phyloP scores from a whole-genome alignment of 2,113 vertebrate species.

The Peromyscus californicus region DNA sequence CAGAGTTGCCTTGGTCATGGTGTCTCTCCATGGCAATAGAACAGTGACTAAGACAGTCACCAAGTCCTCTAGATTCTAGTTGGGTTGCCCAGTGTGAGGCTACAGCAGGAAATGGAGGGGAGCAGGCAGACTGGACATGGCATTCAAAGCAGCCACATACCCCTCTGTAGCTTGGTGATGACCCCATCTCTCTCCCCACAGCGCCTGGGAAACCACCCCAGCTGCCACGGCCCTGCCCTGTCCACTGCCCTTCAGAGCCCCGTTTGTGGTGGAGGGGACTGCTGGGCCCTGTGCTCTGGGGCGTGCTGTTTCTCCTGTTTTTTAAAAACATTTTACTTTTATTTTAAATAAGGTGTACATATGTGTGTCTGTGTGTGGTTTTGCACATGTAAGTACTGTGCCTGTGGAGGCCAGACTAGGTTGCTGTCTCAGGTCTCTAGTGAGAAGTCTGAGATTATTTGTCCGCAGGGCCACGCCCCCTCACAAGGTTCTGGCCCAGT shows the following conservation, averaged over 20 bases:
- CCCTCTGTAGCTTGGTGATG: neutral
- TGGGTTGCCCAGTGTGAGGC: neutral
- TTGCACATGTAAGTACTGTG: neutral
- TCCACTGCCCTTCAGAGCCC: neutral
- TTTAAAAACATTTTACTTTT: neutral
- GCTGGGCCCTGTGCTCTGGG: neutral
- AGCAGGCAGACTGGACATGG: too few relatives aligned
- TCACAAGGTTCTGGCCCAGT: neutral
- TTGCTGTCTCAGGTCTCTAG: neutral
- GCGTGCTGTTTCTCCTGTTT: neutral
- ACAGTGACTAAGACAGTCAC: neutral
- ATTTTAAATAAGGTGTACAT: neutral
- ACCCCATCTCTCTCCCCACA: neutral
- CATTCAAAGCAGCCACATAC: too few relatives aligned
- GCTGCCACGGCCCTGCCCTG: too few relatives aligned
- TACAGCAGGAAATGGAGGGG: too few relatives aligned
- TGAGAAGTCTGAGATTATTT: neutral
- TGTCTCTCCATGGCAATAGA: neutral
- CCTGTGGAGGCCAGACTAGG: neutral
- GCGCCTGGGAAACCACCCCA: neutral
- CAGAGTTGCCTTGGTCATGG: neutral
- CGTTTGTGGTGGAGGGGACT: neutral
- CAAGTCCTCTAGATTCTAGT: neutral
- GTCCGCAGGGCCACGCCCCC: neutral
- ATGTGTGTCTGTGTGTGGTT: neutral